phyloP scores from a whole-genome alignment of 2,888 invertebrate genomes.

The Ochropacha duplaris region DNA sequence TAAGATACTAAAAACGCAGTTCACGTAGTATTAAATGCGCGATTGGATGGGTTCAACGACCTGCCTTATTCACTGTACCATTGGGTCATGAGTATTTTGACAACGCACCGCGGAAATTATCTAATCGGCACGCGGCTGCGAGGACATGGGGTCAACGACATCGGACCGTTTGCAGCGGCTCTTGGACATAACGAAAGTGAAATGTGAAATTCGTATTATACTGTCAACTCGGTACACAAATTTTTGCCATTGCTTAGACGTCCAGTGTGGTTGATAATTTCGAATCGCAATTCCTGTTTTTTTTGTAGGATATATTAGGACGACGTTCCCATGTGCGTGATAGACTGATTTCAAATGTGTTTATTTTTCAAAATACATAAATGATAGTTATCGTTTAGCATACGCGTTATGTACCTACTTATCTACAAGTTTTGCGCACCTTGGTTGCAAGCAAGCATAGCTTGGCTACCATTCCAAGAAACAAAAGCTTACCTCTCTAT shows the following conservation, averaged over 20 bases:
- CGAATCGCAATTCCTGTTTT: no score
- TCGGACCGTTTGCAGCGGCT: conserved; percentile 58
- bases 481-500: no score
- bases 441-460: no score
- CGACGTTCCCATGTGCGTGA: no score
- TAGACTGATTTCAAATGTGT: no score
- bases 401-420: no score
- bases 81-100: conserved; percentile 82
- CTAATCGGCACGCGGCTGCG: conserved; percentile 81
- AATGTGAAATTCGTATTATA: conserved; percentile 62
- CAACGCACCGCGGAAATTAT: conserved; percentile 81
- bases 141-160: conserved; percentile 75
- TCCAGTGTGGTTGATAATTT: neutral
- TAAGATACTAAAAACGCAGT: conserved; percentile 35
- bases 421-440: no score
- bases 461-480: no score
- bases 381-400: no score
- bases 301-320: no score
- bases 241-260: conserved; percentile 43
- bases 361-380: no score
- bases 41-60: conserved; percentile 62
- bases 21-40: conserved; percentile 55
- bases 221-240: conserved; percentile 54
- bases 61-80: conserved; percentile 77
- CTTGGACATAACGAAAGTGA: conserved; percentile 72